Base-by-base conservation (phyloP, 2,888 invertebrate species). In the Pheosia tremula region DNA sequence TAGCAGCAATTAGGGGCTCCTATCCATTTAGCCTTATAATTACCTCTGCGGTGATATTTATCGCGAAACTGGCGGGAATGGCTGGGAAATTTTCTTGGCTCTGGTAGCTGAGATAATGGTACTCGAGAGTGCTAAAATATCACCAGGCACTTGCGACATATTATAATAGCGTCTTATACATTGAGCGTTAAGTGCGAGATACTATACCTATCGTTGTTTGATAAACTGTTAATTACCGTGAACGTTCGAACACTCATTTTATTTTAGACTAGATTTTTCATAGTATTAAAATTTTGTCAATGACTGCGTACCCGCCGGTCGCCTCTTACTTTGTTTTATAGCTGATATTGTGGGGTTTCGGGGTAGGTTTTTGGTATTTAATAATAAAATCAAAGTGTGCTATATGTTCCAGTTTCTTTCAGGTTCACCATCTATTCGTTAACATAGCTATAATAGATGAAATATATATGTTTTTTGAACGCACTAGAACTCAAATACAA, bases 71-170 rank as follows among this genome's bases (percentile, higher is more conserved):
- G 60, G 50, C 60, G 67, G 62, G 63, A 64, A 68, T 68, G 62
- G 67, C 62, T 66, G 63, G 54, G 67, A 72, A 72, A 71, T 69
- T 74, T 76, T 78, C 77, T 80, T 80, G 78, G 75, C 79, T 75
- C 69, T 43, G 53, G 66, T 67, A 69, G 63, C 64, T 24, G 59
- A 68, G 71, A 72, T 79, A 79, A 76, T 80, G 71, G 80, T 66
- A 53, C 75, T 71, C 64, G 59, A 67, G 50, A 72, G 66, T 69
- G 67, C 68, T 74, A 67, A 78, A 71, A 74, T 78, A 75, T 77
- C 43, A 61, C 64, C 68, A 57, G 60, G 75, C 75, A 72, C 63
- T 72, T 58, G 67, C 68, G 68, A 73, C 67, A 56, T 70, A 72
- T 75, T 77, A 72, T 76, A 68, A 71, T 65, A 59, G 71, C 69